phyloP scores from a whole-genome alignment of 2,888 invertebrate genomes.

The Isoperla grammatica region DNA sequence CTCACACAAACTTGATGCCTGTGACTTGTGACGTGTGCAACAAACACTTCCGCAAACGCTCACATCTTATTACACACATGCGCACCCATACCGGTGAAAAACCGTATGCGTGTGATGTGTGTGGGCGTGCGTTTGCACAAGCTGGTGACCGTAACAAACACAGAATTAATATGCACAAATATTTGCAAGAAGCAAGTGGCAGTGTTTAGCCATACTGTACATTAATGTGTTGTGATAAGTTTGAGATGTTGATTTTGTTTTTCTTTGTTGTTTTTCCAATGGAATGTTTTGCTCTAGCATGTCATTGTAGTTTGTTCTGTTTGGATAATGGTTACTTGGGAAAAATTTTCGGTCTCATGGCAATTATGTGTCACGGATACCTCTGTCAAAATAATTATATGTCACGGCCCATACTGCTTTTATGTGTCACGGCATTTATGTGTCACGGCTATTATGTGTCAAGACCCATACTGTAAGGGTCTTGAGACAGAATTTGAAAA shows the following conservation, averaged over 20 bases:
- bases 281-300: too few relatives aligned
- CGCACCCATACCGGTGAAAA: conserved; percentile 25
- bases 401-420: too few relatives aligned
- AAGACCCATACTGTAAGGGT: too few relatives aligned
- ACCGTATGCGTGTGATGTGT: conserved; percentile 44
- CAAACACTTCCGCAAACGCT: conserved; percentile 21
- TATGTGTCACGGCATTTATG: too few relatives aligned
- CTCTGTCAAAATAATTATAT: too few relatives aligned
- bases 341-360: too few relatives aligned
- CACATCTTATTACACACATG: conserved; percentile 22
- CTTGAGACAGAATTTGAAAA: too few relatives aligned
- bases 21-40: conserved; percentile 19
- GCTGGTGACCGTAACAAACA: conserved; percentile 24
- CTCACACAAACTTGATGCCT: conserved; percentile 22
- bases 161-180: conserved; percentile 19
- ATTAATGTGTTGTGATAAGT: too few relatives aligned
- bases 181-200: background rate
- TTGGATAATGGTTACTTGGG: too few relatives aligned
- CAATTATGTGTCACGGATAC: too few relatives aligned
- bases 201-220: background rate
- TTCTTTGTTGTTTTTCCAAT: background rate
- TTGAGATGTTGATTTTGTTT: background rate
- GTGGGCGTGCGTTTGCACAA: conserved; percentile 46
- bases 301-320: too few relatives aligned
- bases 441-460: too few relatives aligned